Percentiles rank a stretch among this genome's conserved stretches.
Evolutionary conservation across 2,797 vertebrate genomes (phyloP).

Genomic region (Enteromius trimaculatus): DNA sequence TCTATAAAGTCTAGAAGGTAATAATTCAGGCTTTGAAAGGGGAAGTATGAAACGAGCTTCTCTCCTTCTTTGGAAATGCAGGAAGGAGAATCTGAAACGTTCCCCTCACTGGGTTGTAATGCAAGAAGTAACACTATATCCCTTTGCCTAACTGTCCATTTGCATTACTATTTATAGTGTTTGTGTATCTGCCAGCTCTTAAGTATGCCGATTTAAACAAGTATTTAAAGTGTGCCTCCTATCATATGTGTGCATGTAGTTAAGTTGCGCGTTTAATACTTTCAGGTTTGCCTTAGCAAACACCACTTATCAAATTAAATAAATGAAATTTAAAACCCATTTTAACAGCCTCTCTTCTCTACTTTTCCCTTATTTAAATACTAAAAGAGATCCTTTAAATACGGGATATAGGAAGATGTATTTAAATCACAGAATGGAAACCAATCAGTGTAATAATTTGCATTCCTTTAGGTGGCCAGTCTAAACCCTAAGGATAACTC

Average conservation of each 20-base stretch:
- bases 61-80: conserved; percentile 54
- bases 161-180: conserved; percentile 42
- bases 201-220: background rate
- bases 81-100: conserved; percentile 44
- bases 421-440: background rate
- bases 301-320: background rate
- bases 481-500: conserved; percentile 92
- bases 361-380: background rate
- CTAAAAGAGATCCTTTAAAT: no score
- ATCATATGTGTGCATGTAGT: background rate
- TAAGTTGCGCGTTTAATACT: background rate
- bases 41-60: background rate
- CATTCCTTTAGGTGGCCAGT: conserved; percentile 83
- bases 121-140: conserved; percentile 36
- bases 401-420: no score
- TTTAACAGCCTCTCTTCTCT: background rate
- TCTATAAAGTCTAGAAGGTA: background rate
- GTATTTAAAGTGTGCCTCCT: background rate
- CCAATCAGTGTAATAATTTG: background rate
- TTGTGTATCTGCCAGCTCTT: conserved; percentile 9
- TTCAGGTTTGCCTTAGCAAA: background rate
- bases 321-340: background rate
- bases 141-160: conserved; percentile 24
- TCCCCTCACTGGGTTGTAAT: conserved; percentile 9
- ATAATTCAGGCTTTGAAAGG: conserved; percentile 12